Percentiles rank a stretch among this genome's conserved stretches.
These are phyloP conservation scores for Darevskia mixta DNA, from an alignment of 2,797 vertebrate genomes.

Conservation along the genomic window DNA sequence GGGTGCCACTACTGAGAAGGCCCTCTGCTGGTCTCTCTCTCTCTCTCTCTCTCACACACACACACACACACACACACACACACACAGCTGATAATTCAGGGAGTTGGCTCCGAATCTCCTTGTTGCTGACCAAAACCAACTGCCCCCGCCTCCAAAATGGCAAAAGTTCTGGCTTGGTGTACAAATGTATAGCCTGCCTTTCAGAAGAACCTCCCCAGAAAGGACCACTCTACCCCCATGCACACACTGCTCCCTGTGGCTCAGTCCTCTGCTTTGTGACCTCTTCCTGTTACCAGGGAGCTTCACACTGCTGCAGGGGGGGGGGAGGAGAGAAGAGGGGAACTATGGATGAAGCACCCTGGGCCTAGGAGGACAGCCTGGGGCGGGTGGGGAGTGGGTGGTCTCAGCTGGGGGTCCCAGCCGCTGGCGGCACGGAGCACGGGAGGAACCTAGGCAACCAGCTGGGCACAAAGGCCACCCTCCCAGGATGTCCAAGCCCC, in stretches of 20 bases:
- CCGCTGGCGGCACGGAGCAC: background rate
- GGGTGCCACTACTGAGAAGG: too few relatives aligned
- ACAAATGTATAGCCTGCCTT: background rate
- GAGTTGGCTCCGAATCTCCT: background rate
- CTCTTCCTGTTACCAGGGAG: background rate
- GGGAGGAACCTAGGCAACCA: background rate
- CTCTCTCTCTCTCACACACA: background rate
- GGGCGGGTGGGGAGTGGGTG: background rate
- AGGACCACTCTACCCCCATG: too few relatives aligned
- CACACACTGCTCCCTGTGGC: background rate
- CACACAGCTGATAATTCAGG: background rate
- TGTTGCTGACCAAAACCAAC: background rate
- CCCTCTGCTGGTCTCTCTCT: too few relatives aligned
- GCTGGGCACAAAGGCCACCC: background rate
- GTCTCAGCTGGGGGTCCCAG: background rate
- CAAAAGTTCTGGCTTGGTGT: background rate
- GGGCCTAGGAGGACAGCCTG: background rate
- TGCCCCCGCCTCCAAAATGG: background rate
- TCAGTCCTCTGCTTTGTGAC: conserved; percentile 1
- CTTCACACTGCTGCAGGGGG: background rate
- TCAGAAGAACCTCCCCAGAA: background rate
- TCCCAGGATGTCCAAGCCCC: background rate
- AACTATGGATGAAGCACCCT: background rate
- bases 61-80: too few relatives aligned
- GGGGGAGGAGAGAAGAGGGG: background rate